Base-by-base conservation (phyloP, 2,888 invertebrate species). In the Eupithecia insigniata region DNA sequence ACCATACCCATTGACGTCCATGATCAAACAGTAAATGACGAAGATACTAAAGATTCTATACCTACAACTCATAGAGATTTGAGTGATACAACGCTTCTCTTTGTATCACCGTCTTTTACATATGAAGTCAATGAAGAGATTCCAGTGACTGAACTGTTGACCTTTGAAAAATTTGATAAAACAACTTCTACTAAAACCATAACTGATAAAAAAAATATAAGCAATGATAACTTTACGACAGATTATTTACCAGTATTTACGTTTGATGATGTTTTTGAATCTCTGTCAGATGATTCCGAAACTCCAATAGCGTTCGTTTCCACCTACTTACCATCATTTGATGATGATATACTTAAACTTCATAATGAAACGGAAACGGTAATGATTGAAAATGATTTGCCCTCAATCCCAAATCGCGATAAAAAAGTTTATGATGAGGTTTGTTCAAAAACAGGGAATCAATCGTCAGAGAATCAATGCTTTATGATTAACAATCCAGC, bases 311-410 rank as follows among this genome's bases (percentile, higher is more conserved):
- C 43, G n/a, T 64, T 43, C 30, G 46, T 61, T 43, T 66, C 46
- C 1, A 66, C 58, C 18, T 26, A 60, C 22, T 55, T 55, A 5
- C 18, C 39, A n/a, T 12, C n/a, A 58, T 3, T 43, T 18, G 26
- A 62, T 14, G n/a, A 69, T 58, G 64, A 43, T 39, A 26, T 64
- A 32, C 4, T 43, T 28, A 46, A 43, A 34, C 5, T 51, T 66
- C 62, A 61, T 43, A 67, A 66, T 67, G 64, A 70, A 64, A 39
- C 62, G 8, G 55, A 64, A 51, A n/a, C 43, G 7, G 18, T 30
- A 7, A 18, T 30, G 3, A 30, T 16, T 18, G 8, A 16, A 60
- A 30, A 60, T 30, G 0, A 60, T 30, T 30, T 60, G 28, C 60
- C 30, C 4, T 16, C 16, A 18, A 60, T 55, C 5, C 22, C 55